These are phyloP conservation scores for Megaceryle maxima DNA, from an alignment of 2,113 vertebrate species.

Conservation along the genomic window DNA sequence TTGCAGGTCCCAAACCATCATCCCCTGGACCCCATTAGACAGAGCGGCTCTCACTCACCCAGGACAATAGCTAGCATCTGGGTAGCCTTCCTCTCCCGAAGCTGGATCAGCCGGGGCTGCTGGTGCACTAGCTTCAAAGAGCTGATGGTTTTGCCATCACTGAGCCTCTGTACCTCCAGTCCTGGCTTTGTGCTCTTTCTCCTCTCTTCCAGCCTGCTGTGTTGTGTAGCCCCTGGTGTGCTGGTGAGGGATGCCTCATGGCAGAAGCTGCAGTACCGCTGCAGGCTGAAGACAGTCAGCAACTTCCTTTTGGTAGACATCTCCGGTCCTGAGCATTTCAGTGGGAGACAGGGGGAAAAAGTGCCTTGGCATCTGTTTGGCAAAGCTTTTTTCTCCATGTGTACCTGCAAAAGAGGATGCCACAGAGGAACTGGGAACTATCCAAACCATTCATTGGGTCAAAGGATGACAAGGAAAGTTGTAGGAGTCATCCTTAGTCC, in stretches of 20 bases:
- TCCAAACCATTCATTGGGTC: neutral
- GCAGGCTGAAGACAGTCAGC: conserved; percentile 75
- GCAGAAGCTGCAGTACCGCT: conserved; percentile 88
- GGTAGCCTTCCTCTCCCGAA: conserved; percentile 92
- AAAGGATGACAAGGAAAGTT: neutral
- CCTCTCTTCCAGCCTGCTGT: conserved; percentile 27
- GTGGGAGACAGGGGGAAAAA: conserved; percentile 44
- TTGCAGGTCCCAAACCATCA: neutral
- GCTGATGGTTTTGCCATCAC: conserved; percentile 81
- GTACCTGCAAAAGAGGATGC: conserved; percentile 59
- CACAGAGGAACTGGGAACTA: neutral
- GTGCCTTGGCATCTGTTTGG: conserved; percentile 50
- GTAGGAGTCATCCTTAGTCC: neutral
- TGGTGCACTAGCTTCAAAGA: conserved; percentile 72
- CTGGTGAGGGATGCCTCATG: conserved; percentile 78
- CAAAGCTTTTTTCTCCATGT: conserved; percentile 45
- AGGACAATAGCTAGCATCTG: conserved; percentile 95
- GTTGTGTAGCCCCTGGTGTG: conserved; percentile 66
- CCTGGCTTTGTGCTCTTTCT: conserved; percentile 54
- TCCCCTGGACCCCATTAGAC: neutral
- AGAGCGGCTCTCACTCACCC: conserved; percentile 78
- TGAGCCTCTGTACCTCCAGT: conserved; percentile 84
- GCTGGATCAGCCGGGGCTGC: conserved; percentile 79
- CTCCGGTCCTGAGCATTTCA: conserved; percentile 54
- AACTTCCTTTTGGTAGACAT: conserved; percentile 71